A percentile compares a stretch with the other conserved stretches of the same genome.
Evolutionary conservation across 2,888 invertebrate species (phyloP).

Genomic region (Taenaris catops): DNA sequence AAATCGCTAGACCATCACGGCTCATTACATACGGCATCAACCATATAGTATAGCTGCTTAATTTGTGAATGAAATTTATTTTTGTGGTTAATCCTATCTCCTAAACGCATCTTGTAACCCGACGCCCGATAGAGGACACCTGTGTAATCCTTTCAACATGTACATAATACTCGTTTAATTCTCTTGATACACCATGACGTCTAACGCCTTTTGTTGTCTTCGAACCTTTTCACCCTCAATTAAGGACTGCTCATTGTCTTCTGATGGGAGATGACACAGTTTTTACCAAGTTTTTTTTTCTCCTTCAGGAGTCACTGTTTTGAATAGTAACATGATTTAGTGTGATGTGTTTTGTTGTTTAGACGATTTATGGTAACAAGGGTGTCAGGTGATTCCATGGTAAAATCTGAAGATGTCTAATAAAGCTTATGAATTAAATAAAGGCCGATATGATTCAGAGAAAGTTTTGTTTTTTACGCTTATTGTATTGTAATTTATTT

Average conservation of each 20-base stretch:
- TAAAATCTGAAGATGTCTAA: conserved; percentile 27
- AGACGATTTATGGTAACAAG: conserved; percentile 57
- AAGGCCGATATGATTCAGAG: conserved; percentile 1
- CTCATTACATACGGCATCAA: no score
- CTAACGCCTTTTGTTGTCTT: conserved; percentile 62
- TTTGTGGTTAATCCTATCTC: conserved; percentile 6
- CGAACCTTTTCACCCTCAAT: conserved; percentile 62
- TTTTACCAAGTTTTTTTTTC: conserved; percentile 41
- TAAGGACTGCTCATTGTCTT: conserved; percentile 65
- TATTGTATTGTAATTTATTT: conserved; percentile 1
- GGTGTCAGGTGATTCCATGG: conserved; percentile 40
- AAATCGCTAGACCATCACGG: no score
- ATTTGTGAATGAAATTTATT: conserved; percentile 2
- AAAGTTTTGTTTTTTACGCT: neutral
- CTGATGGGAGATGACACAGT: conserved; percentile 65
- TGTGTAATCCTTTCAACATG: conserved; percentile 74
- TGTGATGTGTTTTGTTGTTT: conserved; percentile 58
- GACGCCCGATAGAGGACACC: conserved; percentile 52
- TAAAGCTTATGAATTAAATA: conserved; percentile 32
- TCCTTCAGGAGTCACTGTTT: conserved; percentile 52
- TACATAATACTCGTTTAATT: conserved; percentile 74
- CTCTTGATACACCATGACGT: conserved; percentile 75
- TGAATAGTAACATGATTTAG: conserved; percentile 73
- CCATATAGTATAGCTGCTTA: neutral
- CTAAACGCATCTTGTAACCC: conserved; percentile 27